Base-by-base conservation (phyloP, 2,113 vertebrate genomes). In the Gymnobelideus leadbeateri region DNA sequence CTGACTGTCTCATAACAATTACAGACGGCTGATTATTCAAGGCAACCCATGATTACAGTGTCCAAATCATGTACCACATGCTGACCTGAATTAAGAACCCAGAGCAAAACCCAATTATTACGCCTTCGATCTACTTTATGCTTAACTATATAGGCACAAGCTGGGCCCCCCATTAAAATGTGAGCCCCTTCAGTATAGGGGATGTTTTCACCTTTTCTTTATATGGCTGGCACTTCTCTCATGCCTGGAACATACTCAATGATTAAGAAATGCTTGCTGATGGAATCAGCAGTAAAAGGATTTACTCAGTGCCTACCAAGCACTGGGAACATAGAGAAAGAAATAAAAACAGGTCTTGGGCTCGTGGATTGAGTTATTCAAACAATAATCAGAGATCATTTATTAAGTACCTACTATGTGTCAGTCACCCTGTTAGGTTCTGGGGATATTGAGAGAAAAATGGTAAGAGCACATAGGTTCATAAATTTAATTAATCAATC, bases 1-100 rank as follows among this genome's bases (percentile, higher is more conserved):
- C 8, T 28, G n/a, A 52, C 4, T 6, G 25, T 23, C n/a, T n/a
- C 49, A 37, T 57, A 46, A 51, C 37, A 89, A 25, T 5, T 2
- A 28, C 0, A 37, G 31, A 0, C 0, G 23, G 21, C 2, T 91
- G 26, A 19, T 19, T 0, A 1, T 1, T 19, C 14, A 50, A 61
- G 49, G 16, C 23, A 16, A 2, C 2, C 31, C 14, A 3, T 5
- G 43, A 43, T 46, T 1, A 16, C 2, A 23, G 0, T 2, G 21
- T 5, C n/a, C 2, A 24, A n/a, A 2, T 9, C 16, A 47, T 24
- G 57, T 51, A 49, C 31, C 19, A 28, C 53, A 77, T 0, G 54
- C 90, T 55, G 90, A 0, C 61, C 31, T 68, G 61, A 68, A 68
- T 68, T 12, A 61, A 89, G 89, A 47, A 89, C 19, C 89, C 46